These are phyloP conservation scores for Coregonus suidteri DNA, from an alignment of 2,797 vertebrate genomes.

Conservation along the genomic window DNA sequence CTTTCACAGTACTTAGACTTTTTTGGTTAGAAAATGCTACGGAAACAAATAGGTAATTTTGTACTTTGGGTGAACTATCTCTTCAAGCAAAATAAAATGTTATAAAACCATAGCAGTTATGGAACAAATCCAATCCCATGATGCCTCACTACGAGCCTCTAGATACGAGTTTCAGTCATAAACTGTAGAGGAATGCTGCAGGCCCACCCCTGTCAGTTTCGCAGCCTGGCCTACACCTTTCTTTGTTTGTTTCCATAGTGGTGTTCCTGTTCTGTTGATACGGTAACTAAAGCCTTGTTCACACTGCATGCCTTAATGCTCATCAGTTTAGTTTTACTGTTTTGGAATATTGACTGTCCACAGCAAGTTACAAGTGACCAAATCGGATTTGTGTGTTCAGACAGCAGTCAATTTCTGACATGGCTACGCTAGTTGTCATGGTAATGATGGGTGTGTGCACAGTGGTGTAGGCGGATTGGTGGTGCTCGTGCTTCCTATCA, in stretches of 20 bases:
- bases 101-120: neutral
- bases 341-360: neutral
- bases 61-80: neutral
- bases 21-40: neutral
- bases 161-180: slow-evolving; percentile 3
- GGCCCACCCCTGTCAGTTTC: neutral
- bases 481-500: too few relatives aligned
- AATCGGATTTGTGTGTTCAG: too few relatives aligned
- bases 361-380: too few relatives aligned
- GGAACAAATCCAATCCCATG: neutral
- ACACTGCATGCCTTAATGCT: neutral
- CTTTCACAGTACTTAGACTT: neutral
- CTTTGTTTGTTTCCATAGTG: neutral
- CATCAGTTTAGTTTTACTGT: neutral
- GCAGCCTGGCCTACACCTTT: neutral
- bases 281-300: neutral
- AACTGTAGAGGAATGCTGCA: neutral
- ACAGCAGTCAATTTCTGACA: too few relatives aligned
- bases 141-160: neutral
- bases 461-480: too few relatives aligned
- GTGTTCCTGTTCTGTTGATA: neutral
- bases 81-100: neutral
- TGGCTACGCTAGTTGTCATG: too few relatives aligned
- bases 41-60: neutral
- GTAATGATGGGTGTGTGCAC: too few relatives aligned